Evolutionary conservation across 1,140 invertebrate species (phyloP), one percentile per base, ranked within the genome.

Genomic region (Choristoneura fumiferana): DNA sequence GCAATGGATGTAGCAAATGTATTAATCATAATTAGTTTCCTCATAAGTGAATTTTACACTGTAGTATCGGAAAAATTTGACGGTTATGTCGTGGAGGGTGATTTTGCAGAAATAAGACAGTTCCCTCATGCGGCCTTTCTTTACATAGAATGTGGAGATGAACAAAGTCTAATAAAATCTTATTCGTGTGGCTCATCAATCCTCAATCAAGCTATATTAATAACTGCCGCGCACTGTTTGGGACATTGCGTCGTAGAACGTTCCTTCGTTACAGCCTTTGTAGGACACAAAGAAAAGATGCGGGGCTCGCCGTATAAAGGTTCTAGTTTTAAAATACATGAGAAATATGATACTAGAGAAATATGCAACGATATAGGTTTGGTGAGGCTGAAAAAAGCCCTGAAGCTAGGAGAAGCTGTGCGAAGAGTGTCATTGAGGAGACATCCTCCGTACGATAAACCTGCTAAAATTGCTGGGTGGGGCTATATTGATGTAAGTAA

Each of bases 401-500:
- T 75, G 1, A 14, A n/a, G 17, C 40, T 75, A 0, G 55, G 39
- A 0, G 15, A 4, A 0, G 54, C 38, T 0, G 59, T 72, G 10
- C 57, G 63, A 17, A 54, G 69, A n/a, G 57, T 74, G 1, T 60
- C 62, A 4, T 8, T 74, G 9, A 35, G 65, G 52, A 36, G 12
- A 12, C 14, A 39, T 8, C 54, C 61, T 2, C 58, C 60, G n/a
- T 54, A 57, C 8, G 54, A 38, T 1, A 60, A 37, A 17, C 40
- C 17, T 18, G 71, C 49, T 1, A 49, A 61, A 13, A 53, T 69
- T 8, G 64, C 70, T 57, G 70, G 70, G 4, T 72, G 70, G 70
- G 70, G 70, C 18, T 9, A 58, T 10, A n/a, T 54, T 8, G 58
- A 68, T 18, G 69, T 71, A 59, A n/a, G n/a, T n/a, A n/a, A n/a